Conservation (phyloP, 2,888 invertebrate genomes). For the Thyatira batis region DNA sequence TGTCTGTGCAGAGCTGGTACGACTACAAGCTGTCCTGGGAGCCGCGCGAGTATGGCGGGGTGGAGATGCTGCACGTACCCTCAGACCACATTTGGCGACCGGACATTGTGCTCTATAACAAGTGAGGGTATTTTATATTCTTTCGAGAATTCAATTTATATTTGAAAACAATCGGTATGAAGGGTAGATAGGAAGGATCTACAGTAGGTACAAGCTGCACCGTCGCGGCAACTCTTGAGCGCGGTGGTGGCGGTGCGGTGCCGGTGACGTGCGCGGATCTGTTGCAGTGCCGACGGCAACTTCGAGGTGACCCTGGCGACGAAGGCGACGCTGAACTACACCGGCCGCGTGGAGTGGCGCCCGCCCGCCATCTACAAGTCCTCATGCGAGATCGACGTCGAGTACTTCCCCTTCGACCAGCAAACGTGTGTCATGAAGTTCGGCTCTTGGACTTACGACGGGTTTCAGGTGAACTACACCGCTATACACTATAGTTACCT, state of each 20-base stretch:
- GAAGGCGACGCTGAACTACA: conserved; percentile 94
- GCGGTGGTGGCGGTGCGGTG: background rate
- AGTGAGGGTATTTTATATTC: conserved; percentile 75
- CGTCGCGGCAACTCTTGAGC: too few species aligned
- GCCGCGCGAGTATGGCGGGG: conserved; percentile 96
- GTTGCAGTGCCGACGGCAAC: conserved; percentile 92
- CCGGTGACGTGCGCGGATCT: background rate
- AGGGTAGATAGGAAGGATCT: too few species aligned
- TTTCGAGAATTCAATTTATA: too few species aligned
- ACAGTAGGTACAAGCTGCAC: too few species aligned
- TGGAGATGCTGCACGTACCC: conserved; percentile 97
- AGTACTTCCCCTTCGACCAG: conserved; percentile 96
- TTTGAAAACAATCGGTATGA: too few species aligned
- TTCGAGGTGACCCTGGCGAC: conserved; percentile 95
- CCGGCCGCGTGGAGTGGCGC: conserved; percentile 96
- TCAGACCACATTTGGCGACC: conserved; percentile 98
- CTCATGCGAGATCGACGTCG: conserved; percentile 95
- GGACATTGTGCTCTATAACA: conserved; percentile 97
- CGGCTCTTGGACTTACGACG: conserved; percentile 97
- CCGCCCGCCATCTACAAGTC: conserved; percentile 98
- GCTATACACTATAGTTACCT: too few species aligned
- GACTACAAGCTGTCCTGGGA: conserved; percentile 98
- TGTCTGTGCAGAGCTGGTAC: conserved; percentile 89
- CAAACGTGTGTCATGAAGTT: conserved; percentile 97
- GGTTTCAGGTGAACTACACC: conserved; percentile 89